Evolutionary conservation across 1,140 invertebrate species (phyloP).

Genomic region (Diuraphis noxia): DNA sequence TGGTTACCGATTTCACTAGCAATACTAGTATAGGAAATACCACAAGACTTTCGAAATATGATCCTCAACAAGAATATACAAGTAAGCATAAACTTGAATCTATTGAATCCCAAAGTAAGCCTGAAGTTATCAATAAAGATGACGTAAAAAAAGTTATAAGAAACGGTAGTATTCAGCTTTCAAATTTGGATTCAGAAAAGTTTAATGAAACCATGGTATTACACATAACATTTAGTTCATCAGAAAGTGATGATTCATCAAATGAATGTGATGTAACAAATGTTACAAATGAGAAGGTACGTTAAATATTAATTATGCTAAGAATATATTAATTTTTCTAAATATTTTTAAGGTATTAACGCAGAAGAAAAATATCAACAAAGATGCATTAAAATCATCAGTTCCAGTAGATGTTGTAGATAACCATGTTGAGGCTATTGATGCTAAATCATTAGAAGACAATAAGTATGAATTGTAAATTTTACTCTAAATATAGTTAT

Average conservation of each 20-base stretch:
- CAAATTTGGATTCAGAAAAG: constrained; percentile 44
- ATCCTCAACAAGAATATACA: not conserved
- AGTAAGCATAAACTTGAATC: not conserved
- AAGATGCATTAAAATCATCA: not conserved
- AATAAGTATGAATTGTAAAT: constrained; percentile 12
- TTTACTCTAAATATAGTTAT: not conserved
- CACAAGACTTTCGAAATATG: not conserved
- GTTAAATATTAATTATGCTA: not conserved
- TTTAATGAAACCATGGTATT: constrained; percentile 46
- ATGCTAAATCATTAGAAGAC: not conserved
- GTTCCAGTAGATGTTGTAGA: not conserved
- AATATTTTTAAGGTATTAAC: not conserved
- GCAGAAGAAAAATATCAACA: not conserved
- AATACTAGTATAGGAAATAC: not conserved
- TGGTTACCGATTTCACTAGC: not conserved
- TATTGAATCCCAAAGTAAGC: not conserved
- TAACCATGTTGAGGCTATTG: not conserved
- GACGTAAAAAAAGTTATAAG: constrained; percentile 6
- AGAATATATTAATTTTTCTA: not conserved
- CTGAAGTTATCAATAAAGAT: not conserved
- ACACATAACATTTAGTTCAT: constrained; percentile 39
- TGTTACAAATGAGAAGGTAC: not conserved
- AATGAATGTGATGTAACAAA: not conserved
- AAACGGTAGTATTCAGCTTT: constrained; percentile 42
- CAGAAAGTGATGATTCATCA: constrained; percentile 39